phyloP scores from a whole-genome alignment of 1,140 invertebrate genomes.

The Drosophila sulfurigaster region DNA sequence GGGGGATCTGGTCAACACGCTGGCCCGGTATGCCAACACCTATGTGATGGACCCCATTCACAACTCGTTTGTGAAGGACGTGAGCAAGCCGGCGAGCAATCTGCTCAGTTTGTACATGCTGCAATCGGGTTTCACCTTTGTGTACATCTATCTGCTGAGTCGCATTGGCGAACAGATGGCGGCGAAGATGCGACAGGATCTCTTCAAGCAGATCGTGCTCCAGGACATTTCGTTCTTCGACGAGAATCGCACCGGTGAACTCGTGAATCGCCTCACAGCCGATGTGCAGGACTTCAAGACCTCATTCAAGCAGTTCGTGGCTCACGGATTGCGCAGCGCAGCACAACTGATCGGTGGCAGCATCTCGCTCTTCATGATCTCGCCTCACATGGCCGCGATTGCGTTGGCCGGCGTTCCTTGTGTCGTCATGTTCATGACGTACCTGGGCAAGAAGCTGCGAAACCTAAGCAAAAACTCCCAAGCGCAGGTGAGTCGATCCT shows the following conservation, averaged over 20 bases:
- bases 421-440: constrained; percentile 88
- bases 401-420: constrained; percentile 94
- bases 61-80: constrained; percentile 87
- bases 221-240: constrained; percentile 98
- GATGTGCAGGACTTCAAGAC: constrained; percentile 99
- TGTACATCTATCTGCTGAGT: constrained; percentile 94
- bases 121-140: constrained; percentile 94
- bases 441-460: constrained; percentile 69
- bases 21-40: constrained; percentile 86
- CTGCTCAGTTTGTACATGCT: constrained; percentile 89
- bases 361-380: constrained; percentile 88
- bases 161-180: constrained; percentile 95
- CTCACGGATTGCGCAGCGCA: constrained; percentile 93
- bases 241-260: constrained; percentile 94
- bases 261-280: constrained; percentile 94
- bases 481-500: constrained; percentile 54
- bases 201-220: constrained; percentile 93
- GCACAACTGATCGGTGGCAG: constrained; percentile 89
- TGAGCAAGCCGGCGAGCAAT: constrained; percentile 89
- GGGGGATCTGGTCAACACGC: constrained; percentile 91
- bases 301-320: constrained; percentile 95
- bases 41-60: constrained; percentile 77
- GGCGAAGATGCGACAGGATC: constrained; percentile 90
- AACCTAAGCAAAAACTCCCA: constrained; percentile 77
- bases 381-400: constrained; percentile 93